These are phyloP conservation scores for Graphium colonna DNA, from an alignment of 2,888 invertebrate genomes.

Conservation along the genomic window DNA sequence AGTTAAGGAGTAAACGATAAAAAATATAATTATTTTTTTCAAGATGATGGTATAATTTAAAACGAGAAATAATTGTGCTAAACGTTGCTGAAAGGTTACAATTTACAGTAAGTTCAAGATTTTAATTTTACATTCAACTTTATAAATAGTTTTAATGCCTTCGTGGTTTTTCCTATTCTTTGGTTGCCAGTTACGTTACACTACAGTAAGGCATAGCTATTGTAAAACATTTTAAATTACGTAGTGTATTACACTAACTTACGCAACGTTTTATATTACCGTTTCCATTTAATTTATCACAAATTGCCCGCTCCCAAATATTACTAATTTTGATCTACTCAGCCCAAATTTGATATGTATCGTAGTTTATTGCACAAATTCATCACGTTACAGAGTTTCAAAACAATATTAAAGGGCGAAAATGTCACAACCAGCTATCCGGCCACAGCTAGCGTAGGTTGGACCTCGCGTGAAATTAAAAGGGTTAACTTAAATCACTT, in stretches of 20 bases:
- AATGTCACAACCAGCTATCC: constrained; percentile 56
- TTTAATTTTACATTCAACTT: constrained; percentile 32
- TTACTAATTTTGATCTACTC: constrained; percentile 54
- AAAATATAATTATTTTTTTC: constrained; percentile 60
- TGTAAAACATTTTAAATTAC: constrained; percentile 64
- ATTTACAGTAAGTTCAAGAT: constrained; percentile 35
- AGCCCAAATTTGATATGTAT: constrained; percentile 79
- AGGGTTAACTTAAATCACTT: constrained; percentile 33
- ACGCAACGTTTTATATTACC: constrained; percentile 45
- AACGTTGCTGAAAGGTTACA: constrained; percentile 40
- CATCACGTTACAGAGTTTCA: constrained; percentile 54
- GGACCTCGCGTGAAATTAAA: constrained; percentile 46
- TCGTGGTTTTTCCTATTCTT: background rate
- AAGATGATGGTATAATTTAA: constrained; percentile 43
- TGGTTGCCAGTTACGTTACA: constrained; percentile 44
- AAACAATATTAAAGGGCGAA: constrained; percentile 50
- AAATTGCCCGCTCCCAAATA: constrained; percentile 66
- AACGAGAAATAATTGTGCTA: constrained; percentile 44
- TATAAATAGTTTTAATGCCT: constrained; percentile 18
- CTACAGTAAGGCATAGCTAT: constrained; percentile 67
- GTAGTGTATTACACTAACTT: constrained; percentile 59
- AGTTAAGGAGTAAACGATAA: constrained; percentile 68
- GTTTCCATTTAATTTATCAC: constrained; percentile 49
- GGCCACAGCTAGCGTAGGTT: constrained; percentile 71
- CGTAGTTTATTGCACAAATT: constrained; percentile 73